Evolutionary conservation across 2,113 vertebrate species (phyloP).

Genomic region (Scophthalmus maximus): DNA sequence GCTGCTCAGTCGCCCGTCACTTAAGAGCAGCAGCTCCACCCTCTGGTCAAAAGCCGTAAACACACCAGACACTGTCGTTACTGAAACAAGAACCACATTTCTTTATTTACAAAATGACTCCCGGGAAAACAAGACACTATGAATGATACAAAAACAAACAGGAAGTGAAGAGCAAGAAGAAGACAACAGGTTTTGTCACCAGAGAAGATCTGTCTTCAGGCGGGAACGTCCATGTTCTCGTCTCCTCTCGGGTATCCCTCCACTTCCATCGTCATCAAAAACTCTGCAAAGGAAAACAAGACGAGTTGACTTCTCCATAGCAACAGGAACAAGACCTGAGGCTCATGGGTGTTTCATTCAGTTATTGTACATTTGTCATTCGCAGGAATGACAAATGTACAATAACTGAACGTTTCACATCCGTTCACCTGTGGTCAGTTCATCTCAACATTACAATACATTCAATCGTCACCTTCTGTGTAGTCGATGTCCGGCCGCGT

Average conservation of each 20-base stretch:
- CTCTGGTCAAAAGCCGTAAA: conserved; percentile 9
- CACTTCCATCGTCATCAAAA: conserved; percentile 76
- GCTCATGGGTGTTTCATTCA: too few species aligned
- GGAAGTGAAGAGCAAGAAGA: background rate
- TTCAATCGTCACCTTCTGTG: conserved; percentile 88
- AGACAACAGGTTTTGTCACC: background rate
- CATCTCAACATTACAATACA: too few species aligned
- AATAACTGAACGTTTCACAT: too few species aligned
- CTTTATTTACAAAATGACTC: conserved; percentile 57
- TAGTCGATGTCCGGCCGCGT: conserved; percentile 89
- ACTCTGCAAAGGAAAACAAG: conserved; percentile 52
- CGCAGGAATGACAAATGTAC: too few species aligned
- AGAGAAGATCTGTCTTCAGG: conserved; percentile 33
- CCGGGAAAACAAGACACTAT: conserved; percentile 12
- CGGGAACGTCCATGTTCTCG: conserved; percentile 57
- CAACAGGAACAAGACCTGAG: too few species aligned
- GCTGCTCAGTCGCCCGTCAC: too few species aligned
- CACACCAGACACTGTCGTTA: conserved; percentile 5
- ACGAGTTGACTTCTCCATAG: too few species aligned
- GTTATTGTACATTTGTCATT: too few species aligned
- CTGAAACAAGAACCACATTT: conserved; percentile 7
- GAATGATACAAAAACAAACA: conserved; percentile 40
- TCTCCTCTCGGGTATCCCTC: conserved; percentile 67
- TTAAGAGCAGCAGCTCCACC: background rate
- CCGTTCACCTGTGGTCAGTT: background rate